phyloP scores from a whole-genome alignment of 2,113 vertebrate genomes.

The Arizona elegans region DNA sequence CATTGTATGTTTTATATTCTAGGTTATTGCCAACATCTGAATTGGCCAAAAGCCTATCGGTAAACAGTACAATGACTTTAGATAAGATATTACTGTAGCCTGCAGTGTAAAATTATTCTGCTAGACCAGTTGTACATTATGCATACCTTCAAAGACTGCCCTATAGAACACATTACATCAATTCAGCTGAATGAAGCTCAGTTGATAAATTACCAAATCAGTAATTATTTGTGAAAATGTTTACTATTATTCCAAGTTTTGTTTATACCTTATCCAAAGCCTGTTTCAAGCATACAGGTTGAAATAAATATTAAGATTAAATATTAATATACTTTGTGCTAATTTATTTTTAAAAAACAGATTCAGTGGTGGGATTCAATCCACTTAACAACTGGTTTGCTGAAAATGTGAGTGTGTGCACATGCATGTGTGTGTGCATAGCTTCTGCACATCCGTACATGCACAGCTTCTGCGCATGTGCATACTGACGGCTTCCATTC shows the following conservation, averaged over 20 bases:
- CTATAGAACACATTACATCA: not conserved
- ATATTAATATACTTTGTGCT: not conserved
- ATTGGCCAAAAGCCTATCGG: not conserved
- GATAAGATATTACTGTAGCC: not conserved
- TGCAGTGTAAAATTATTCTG: not conserved
- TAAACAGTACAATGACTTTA: not conserved
- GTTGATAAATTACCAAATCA: not conserved
- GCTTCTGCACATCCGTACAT: too few species aligned
- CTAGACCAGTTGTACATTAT: not conserved
- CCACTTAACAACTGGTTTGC: too few species aligned
- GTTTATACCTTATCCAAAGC: not conserved
- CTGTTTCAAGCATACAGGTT: not conserved
- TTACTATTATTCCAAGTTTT: constrained; percentile 2
- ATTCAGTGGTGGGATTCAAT: too few species aligned
- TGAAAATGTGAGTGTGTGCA: too few species aligned
- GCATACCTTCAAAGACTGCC: not conserved
- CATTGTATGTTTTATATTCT: not conserved
- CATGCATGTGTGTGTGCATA: too few species aligned
- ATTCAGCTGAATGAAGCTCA: not conserved
- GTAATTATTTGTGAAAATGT: not conserved
- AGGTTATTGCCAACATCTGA: not conserved
- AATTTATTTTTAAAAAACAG: not conserved
- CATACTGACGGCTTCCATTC: rapidly evolving
- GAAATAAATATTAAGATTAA: not conserved
- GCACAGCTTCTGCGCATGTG: too few species aligned